These are phyloP conservation scores for Drosophila guanche DNA, from an alignment of 1,140 invertebrate genomes.

Conservation along the genomic window DNA sequence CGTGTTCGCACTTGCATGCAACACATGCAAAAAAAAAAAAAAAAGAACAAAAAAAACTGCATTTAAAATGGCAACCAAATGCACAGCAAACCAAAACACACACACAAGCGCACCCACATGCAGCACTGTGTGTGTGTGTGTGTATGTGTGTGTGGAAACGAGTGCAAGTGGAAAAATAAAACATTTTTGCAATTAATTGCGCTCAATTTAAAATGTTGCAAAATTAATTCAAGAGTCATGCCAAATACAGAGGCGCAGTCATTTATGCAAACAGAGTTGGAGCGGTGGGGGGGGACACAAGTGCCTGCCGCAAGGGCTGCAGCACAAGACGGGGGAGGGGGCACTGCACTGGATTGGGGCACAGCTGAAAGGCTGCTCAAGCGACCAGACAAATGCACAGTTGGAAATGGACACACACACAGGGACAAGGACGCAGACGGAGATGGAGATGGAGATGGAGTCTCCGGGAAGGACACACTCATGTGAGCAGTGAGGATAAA, in stretches of 20 bases:
- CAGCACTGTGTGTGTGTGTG: slow-evolving; percentile 10
- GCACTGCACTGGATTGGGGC: slow-evolving; percentile 18
- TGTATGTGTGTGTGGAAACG: slow-evolving; percentile 49
- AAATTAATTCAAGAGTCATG: slow-evolving; percentile 83
- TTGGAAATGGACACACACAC: slow-evolving; percentile 55
- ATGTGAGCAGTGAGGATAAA: slow-evolving; percentile 9
- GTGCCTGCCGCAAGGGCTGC: slow-evolving; percentile 12
- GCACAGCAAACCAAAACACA: slow-evolving; percentile 68
- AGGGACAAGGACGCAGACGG: background rate
- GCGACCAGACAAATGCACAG: slow-evolving; percentile 77
- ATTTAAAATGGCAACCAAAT: slow-evolving; percentile 52
- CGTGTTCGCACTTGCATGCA: slow-evolving; percentile 78
- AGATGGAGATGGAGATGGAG: too few relatives aligned
- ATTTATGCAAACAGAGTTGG: slow-evolving; percentile 72
- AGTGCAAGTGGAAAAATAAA: slow-evolving; percentile 82
- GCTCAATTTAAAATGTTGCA: slow-evolving; percentile 84
- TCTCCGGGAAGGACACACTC: slow-evolving; percentile 35
- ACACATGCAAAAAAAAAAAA: slow-evolving; percentile 44
- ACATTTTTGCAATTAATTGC: slow-evolving; percentile 83
- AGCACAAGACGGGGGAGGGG: background rate
- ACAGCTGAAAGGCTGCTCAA: slow-evolving; percentile 78
- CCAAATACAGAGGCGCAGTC: slow-evolving; percentile 81
- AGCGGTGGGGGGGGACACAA: background rate
- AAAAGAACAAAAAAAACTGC: slow-evolving; percentile 29
- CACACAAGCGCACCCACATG: slow-evolving; percentile 16